phyloP scores from a whole-genome alignment of 2,888 invertebrate genomes.

The Drosophila ezoana region DNA sequence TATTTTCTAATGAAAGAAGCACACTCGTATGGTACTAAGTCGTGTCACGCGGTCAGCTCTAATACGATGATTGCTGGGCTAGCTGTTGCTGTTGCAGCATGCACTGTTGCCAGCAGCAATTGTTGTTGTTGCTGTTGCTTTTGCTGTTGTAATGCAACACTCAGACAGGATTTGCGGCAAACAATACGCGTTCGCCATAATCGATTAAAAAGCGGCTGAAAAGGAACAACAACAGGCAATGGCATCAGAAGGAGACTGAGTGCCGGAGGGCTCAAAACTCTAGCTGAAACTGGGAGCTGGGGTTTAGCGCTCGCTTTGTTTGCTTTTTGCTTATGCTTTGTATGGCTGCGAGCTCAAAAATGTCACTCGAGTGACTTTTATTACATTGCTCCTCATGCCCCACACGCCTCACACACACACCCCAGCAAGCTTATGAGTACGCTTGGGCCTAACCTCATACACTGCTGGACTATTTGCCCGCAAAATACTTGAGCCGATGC shows the following conservation, averaged over 20 bases:
- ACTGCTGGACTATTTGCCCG: constrained; percentile 73
- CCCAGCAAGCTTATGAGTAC: constrained; percentile 5
- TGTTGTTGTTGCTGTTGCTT: constrained; percentile 24
- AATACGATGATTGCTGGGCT: constrained; percentile 15
- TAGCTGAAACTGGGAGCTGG: constrained; percentile 10
- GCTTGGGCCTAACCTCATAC: constrained; percentile 2
- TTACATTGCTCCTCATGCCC: constrained; percentile 48
- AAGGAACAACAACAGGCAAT: constrained; percentile 40
- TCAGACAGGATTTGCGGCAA: constrained; percentile 76
- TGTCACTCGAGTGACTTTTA: constrained; percentile 82
- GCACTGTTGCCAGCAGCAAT: constrained; percentile 10
- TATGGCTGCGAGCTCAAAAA: constrained; percentile 76
- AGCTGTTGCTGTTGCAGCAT: constrained; percentile 15
- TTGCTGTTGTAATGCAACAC: constrained; percentile 55
- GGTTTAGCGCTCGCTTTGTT: constrained; percentile 64
- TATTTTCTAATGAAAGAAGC: background rate
- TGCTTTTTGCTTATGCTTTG: constrained; percentile 58
- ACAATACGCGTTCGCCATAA: constrained; percentile 69
- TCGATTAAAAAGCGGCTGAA: constrained; percentile 74
- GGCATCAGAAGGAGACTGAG: background rate
- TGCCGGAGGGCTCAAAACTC: constrained; percentile 8
- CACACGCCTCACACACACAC: background rate
- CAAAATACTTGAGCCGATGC: constrained; percentile 75
- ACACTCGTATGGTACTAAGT: background rate
- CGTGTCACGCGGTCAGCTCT: constrained; percentile 3